phyloP scores from a whole-genome alignment of 2,113 vertebrate genomes.

The Grus americana region DNA sequence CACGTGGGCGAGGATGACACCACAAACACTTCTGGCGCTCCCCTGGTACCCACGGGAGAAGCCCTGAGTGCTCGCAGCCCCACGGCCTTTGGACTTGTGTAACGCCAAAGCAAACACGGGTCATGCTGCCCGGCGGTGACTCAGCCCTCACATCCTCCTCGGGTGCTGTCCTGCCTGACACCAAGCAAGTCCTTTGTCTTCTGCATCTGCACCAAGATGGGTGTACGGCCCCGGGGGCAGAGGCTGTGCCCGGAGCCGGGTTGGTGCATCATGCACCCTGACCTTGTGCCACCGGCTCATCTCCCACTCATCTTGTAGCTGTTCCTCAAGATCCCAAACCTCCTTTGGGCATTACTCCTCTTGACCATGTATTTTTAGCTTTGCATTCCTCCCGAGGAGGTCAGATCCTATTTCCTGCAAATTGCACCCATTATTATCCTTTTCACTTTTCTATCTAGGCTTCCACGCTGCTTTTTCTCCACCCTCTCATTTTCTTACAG shows the following conservation, averaged over 20 bases:
- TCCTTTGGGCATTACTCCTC: not conserved
- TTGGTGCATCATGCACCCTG: accelerated
- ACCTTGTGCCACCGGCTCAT: not conserved
- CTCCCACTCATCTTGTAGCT: not conserved
- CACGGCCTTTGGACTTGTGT: not conserved
- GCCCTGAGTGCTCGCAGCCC: not conserved
- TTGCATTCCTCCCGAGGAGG: not conserved
- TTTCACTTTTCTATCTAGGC: not conserved
- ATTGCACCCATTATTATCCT: not conserved
- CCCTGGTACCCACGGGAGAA: not conserved
- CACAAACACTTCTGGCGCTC: accelerated
- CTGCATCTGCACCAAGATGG: not conserved
- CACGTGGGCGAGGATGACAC: too few species aligned
- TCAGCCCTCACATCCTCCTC: accelerated
- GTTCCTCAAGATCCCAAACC: not conserved
- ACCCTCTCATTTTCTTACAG: not conserved
- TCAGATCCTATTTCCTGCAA: not conserved
- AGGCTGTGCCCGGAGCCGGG: not conserved
- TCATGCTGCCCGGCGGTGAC: accelerated
- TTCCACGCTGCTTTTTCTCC: not conserved
- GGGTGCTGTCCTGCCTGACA: not conserved
- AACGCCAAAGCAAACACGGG: not conserved
- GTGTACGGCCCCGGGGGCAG: not conserved
- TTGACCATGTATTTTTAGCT: accelerated
- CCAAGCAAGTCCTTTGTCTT: not conserved